Percentiles rank a stretch among this genome's conserved stretches.
These are phyloP conservation scores for Zaprionus lineosus DNA, from an alignment of 2,888 invertebrate species.

Conservation along the genomic window DNA sequence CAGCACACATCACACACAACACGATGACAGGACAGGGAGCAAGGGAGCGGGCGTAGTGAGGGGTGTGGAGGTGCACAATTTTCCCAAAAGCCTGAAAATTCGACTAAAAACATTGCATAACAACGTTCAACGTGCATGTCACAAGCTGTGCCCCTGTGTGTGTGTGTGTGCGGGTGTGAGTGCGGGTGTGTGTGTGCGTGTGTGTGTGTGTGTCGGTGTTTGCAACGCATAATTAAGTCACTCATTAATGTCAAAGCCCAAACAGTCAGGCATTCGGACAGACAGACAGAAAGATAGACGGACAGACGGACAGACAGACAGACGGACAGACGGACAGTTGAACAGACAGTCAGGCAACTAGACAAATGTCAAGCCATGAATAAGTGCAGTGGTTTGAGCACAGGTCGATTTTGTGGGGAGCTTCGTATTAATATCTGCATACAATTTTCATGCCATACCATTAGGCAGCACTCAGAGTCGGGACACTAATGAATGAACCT, in stretches of 20 bases:
- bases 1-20: constrained; percentile 47
- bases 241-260: constrained; percentile 73
- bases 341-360: not conserved
- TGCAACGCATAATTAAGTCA: constrained; percentile 67
- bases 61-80: constrained; percentile 1
- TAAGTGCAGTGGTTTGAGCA: too few relatives aligned
- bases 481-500: too few relatives aligned
- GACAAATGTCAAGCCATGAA: too few relatives aligned
- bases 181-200: constrained; percentile 6
- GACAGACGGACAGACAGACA: too few relatives aligned
- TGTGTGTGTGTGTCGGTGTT: constrained; percentile 11
- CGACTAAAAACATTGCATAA: constrained; percentile 62
- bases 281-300: too few relatives aligned
- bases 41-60: not conserved
- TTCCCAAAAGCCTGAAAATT: constrained; percentile 37
- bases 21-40: constrained; percentile 4
- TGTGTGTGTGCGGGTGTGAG: constrained; percentile 3
- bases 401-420: too few relatives aligned
- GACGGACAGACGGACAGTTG: constrained; percentile 1
- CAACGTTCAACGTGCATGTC: constrained; percentile 18
- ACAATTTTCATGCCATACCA: too few relatives aligned
- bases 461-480: too few relatives aligned
- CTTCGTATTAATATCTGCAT: too few relatives aligned
- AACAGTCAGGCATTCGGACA: constrained; percentile 19
- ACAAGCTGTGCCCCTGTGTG: not conserved